A percentile compares a stretch with the other conserved stretches of the same genome.
These are phyloP conservation scores for Vultur gryphus DNA, from an alignment of 2,797 vertebrate genomes.

Conservation along the genomic window DNA sequence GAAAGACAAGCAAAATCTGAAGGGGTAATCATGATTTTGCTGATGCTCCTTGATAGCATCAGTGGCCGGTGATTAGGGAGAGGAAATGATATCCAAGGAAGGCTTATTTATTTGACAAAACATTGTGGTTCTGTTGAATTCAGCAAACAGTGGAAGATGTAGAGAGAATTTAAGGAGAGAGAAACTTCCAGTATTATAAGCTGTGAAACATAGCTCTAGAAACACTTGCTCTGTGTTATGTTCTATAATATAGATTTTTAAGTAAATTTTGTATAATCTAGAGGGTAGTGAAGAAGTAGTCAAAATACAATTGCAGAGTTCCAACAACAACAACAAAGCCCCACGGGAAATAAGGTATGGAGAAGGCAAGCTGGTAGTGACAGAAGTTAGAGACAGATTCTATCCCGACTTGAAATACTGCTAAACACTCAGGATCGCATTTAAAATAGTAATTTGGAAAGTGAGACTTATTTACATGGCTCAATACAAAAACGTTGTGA, in stretches of 20 bases:
- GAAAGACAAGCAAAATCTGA: background rate
- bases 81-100: background rate
- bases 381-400: background rate
- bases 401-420: background rate
- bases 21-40: background rate
- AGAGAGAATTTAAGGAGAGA: background rate
- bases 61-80: background rate
- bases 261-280: background rate
- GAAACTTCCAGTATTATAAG: background rate
- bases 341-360: background rate
- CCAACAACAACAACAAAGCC: background rate
- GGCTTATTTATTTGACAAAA: background rate
- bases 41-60: background rate
- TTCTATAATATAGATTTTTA: background rate
- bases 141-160: background rate
- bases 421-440: background rate
- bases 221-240: background rate
- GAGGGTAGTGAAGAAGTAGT: background rate
- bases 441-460: background rate
- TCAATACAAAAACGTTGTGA: background rate
- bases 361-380: background rate
- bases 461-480: background rate
- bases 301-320: background rate
- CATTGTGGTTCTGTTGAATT: background rate
- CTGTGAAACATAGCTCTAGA: background rate